phyloP scores from a whole-genome alignment of 2,888 invertebrate species.

The Mythimna loreyi region DNA sequence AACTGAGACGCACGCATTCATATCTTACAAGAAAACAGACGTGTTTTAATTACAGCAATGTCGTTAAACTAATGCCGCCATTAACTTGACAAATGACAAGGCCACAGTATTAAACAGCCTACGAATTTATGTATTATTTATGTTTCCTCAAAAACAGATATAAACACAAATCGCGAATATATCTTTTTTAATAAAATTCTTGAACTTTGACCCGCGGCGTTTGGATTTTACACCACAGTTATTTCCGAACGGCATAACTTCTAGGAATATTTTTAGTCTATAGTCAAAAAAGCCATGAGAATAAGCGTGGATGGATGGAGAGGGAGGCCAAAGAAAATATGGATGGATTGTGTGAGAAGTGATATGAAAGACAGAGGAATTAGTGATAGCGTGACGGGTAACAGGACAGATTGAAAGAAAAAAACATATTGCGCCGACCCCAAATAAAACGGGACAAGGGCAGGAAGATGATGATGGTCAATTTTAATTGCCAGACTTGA shows the following conservation, averaged over 20 bases:
- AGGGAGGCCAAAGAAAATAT: no score
- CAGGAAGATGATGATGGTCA: no score
- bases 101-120: not conserved
- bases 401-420: no score
- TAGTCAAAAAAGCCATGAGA: no score
- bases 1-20: not conserved
- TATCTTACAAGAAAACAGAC: not conserved
- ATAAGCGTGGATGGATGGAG: no score
- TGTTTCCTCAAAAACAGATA: not conserved
- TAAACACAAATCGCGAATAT: conserved; percentile 2
- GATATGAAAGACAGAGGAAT: no score
- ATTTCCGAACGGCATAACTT: conserved; percentile 17
- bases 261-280: no score
- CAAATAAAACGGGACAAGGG: no score
- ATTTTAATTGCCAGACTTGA: not conserved
- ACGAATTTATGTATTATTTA: not conserved
- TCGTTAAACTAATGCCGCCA: conserved; percentile 1
- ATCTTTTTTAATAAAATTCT: conserved; percentile 6
- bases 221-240: conserved; percentile 3
- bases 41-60: not conserved
- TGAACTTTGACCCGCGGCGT: conserved; percentile 26
- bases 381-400: no score
- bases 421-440: no score
- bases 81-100: conserved; percentile 12
- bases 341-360: no score